Base-by-base conservation (phyloP, 2,888 invertebrate genomes). In the Eristalinus sepulchralis region DNA sequence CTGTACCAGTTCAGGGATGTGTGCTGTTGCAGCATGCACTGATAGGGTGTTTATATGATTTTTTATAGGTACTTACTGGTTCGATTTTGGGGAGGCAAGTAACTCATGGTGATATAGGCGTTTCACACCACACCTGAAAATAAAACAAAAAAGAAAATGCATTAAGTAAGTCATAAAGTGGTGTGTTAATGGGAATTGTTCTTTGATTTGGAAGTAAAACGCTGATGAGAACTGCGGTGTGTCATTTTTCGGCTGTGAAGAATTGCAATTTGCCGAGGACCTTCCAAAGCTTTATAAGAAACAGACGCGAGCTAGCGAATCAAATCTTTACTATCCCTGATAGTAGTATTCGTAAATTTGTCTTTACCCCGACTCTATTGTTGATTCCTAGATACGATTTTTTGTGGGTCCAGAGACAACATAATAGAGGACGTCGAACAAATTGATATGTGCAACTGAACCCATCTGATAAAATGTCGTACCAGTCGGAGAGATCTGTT, bases 1-100 rank as follows among this genome's bases (percentile, higher is more conserved):
- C 27, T 27, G 27, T 73, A 77, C 77, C 63, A 57, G 64, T 22
- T 72, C 64, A n/a, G 11, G 17, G 47, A 60, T 36, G 34, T 33
- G 67, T 53, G 47, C 27, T 70, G 53, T 64, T 64, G 75, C 57
- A 66, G 34, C 31, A 59, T 53, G 5, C 11, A 34, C 22, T 20
- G 39, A 13, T 11, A 24, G 20, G 60, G 10, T 39, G 13, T 6
- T 17, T 13, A 20, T 59, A 11, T 64, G 10, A 6, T 0, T 47
- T 13, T 22, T 4, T 36, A 17, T 60, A 39, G 85, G 67, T 90
- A 96, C 96, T 96, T 94, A 97, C 97, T 96, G 91, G 96, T 95
- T 93, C 97, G 95, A 92, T 95, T 96, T 93, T 96, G 97, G 90
- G 96, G 94, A 91, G 96, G 96, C 95, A 96, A 96, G 94, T 96